Evolutionary conservation across 2,113 vertebrate species (phyloP).

Genomic region (Chelonoidis abingdonii): DNA sequence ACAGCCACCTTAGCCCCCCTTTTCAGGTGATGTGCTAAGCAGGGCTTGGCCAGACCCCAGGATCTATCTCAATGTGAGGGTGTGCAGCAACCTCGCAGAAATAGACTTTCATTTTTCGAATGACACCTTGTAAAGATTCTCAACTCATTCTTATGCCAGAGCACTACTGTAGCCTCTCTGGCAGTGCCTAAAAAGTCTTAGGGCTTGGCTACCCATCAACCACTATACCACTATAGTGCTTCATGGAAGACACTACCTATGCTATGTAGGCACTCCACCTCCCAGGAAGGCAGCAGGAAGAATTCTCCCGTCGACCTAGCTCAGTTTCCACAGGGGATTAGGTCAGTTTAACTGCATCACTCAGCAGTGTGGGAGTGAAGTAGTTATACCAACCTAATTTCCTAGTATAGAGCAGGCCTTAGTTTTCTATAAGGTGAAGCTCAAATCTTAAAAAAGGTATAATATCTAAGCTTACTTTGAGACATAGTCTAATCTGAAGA

Average conservation of each 20-base stretch:
- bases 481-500: not conserved
- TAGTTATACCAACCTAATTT: not conserved
- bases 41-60: not conserved
- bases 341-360: not conserved
- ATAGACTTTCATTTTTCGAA: constrained; percentile 21
- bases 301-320: not conserved
- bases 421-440: not conserved
- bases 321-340: not conserved
- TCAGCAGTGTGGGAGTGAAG: not conserved
- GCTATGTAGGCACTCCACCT: too few species aligned
- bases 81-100: not conserved
- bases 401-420: not conserved
- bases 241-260: not conserved
- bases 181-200: not conserved
- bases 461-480: not conserved
- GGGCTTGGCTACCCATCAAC: not conserved
- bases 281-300: not conserved
- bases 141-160: not conserved
- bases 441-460: not conserved
- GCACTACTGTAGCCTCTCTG: not conserved
- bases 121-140: not conserved
- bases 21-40: not conserved
- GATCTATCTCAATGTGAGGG: not conserved
- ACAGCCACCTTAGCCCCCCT: not conserved
- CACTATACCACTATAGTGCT: not conserved